These are phyloP conservation scores for Pycnonotus jocosus DNA, from an alignment of 2,113 vertebrate genomes.

Conservation along the genomic window DNA sequence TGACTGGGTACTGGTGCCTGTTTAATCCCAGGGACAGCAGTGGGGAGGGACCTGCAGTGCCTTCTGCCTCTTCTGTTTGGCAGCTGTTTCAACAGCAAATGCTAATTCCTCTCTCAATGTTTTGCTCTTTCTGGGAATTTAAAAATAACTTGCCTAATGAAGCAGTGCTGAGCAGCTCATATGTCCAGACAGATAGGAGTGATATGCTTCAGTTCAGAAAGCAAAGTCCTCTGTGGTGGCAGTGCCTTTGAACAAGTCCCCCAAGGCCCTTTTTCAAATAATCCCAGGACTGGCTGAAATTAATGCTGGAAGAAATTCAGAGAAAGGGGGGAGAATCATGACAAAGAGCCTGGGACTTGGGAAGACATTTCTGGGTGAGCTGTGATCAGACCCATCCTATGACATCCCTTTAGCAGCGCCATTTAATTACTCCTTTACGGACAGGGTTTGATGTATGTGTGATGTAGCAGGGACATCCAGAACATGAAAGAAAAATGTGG, in stretches of 20 bases:
- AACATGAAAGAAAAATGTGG: slow-evolving; percentile 1
- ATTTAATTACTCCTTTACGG: not conserved
- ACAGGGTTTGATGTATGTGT: not conserved
- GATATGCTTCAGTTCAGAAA: slow-evolving; percentile 46
- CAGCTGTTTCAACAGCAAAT: slow-evolving; percentile 41
- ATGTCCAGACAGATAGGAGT: slow-evolving; percentile 52
- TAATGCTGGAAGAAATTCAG: slow-evolving; percentile 49
- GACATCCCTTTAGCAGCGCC: not conserved
- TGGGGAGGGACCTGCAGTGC: not conserved
- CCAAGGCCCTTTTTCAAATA: slow-evolving; percentile 30
- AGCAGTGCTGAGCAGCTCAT: slow-evolving; percentile 40
- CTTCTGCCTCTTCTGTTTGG: not conserved
- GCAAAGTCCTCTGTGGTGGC: not conserved
- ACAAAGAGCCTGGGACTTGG: slow-evolving; percentile 9
- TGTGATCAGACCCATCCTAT: not conserved
- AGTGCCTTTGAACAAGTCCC: slow-evolving; percentile 38
- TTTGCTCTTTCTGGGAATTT: slow-evolving; percentile 55
- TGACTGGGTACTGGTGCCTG: not conserved
- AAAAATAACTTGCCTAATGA: slow-evolving; percentile 61
- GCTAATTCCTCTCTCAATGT: slow-evolving; percentile 28
- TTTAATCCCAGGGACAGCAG: slow-evolving; percentile 1
- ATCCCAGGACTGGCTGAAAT: slow-evolving; percentile 45
- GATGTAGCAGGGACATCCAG: not conserved
- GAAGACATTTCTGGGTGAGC: slow-evolving; percentile 27
- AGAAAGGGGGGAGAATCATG: not conserved